A percentile compares a stretch with the other conserved stretches of the same genome.
phyloP scores from a whole-genome alignment of 2,888 invertebrate species.

The Oscheius sp. region DNA sequence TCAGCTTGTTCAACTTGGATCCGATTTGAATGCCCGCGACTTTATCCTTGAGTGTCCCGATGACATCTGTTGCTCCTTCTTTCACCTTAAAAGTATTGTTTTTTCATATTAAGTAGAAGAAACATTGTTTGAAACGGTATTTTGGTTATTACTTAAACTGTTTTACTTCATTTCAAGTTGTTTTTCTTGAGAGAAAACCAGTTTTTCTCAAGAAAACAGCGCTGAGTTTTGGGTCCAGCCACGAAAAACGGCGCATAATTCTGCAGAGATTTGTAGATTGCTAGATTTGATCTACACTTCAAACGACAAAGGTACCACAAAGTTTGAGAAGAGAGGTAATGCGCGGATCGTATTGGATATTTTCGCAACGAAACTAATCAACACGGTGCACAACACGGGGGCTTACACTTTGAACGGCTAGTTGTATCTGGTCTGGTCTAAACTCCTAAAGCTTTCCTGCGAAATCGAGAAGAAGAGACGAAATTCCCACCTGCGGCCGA shows the following conservation, averaged over 20 bases:
- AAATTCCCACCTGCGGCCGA: constrained; percentile 45
- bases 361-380: neutral
- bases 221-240: no score
- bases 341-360: no score
- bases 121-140: no score
- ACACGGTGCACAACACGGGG: constrained; percentile 10
- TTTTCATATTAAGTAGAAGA: neutral
- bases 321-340: no score
- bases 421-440: constrained; percentile 30
- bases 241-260: no score
- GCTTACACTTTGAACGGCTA: constrained; percentile 35
- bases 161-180: no score
- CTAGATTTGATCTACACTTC: no score
- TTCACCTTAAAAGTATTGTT: constrained; percentile 29
- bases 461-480: constrained; percentile 21
- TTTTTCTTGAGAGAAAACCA: no score
- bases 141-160: no score
- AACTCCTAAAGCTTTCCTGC: constrained; percentile 26
- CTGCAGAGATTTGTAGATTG: no score
- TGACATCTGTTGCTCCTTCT: constrained; percentile 52
- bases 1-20: constrained; percentile 44
- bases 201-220: no score
- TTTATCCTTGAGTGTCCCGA: constrained; percentile 51
- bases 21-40: constrained; percentile 52
- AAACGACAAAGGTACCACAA: no score